Percentiles rank a stretch among this genome's conserved stretches.
phyloP scores from a whole-genome alignment of 1,140 invertebrate genomes.

The Heliconius himera region DNA sequence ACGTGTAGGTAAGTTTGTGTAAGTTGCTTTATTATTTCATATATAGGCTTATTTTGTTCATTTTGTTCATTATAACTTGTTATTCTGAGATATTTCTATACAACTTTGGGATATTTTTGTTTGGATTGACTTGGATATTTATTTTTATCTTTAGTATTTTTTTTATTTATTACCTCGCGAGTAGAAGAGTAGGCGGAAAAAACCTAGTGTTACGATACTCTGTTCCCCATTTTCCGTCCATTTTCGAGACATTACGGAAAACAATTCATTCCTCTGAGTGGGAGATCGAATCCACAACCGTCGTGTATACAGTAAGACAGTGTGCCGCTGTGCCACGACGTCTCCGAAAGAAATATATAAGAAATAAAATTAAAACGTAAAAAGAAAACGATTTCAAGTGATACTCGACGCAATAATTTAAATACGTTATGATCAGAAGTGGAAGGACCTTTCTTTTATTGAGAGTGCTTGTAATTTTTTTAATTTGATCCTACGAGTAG shows the following conservation, averaged over 20 bases:
- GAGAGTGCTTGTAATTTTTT: slow-evolving; percentile 3
- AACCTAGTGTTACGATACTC: too few species aligned
- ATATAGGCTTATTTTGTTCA: slow-evolving; percentile 11
- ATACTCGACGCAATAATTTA: background rate
- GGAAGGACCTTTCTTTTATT: background rate
- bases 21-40: slow-evolving; percentile 7
- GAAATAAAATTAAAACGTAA: background rate
- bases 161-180: background rate
- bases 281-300: too few species aligned
- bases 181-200: too few species aligned
- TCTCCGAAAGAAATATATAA: too few species aligned
- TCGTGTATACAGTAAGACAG: too few species aligned
- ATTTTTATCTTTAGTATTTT: background rate
- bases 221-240: too few species aligned
- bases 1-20: background rate
- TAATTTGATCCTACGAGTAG: slow-evolving; percentile 3
- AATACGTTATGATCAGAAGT: slow-evolving; percentile 3
- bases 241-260: too few species aligned
- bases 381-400: background rate
- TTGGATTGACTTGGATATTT: background rate
- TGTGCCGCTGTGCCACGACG: too few species aligned
- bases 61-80: background rate
- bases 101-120: background rate
- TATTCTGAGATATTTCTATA: slow-evolving; percentile 1
- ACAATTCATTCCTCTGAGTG: too few species aligned